Evolutionary conservation across 2,797 vertebrate species (phyloP).

Genomic region (Darevskia mixta): DNA sequence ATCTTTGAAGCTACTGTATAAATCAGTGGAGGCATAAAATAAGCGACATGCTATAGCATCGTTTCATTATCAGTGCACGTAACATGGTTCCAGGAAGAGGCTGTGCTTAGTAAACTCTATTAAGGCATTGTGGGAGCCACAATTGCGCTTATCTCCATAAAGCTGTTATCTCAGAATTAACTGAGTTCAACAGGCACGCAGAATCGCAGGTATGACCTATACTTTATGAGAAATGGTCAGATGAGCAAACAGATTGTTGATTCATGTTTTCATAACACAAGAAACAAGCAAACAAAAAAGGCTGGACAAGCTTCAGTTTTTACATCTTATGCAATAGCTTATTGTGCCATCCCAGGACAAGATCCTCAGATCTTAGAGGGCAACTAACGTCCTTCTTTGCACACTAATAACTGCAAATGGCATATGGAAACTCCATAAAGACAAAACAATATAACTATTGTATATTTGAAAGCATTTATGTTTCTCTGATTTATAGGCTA

Average conservation of each 20-base stretch:
- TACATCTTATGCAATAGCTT: not conserved
- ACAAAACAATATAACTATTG: not conserved
- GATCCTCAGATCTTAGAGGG: no score
- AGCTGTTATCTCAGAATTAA: conserved; percentile 31
- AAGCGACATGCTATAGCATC: not conserved
- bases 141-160: conserved; percentile 20
- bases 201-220: conserved; percentile 8
- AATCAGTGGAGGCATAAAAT: conserved; percentile 26
- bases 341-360: not conserved
- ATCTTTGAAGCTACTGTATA: conserved; percentile 26
- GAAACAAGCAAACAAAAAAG: not conserved
- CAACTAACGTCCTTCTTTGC: not conserved
- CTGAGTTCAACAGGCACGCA: conserved; percentile 29
- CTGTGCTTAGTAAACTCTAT: conserved; percentile 24
- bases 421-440: not conserved
- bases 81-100: conserved; percentile 16
- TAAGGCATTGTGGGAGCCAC: not conserved
- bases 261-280: not conserved
- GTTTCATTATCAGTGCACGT: conserved; percentile 14
- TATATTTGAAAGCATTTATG: not conserved
- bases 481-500: not conserved
- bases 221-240: not conserved
- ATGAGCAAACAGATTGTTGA: not conserved
- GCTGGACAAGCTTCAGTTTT: not conserved
- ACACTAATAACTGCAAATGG: not conserved